phyloP scores from a whole-genome alignment of 2,888 invertebrate species.

The Griposia aprilina region DNA sequence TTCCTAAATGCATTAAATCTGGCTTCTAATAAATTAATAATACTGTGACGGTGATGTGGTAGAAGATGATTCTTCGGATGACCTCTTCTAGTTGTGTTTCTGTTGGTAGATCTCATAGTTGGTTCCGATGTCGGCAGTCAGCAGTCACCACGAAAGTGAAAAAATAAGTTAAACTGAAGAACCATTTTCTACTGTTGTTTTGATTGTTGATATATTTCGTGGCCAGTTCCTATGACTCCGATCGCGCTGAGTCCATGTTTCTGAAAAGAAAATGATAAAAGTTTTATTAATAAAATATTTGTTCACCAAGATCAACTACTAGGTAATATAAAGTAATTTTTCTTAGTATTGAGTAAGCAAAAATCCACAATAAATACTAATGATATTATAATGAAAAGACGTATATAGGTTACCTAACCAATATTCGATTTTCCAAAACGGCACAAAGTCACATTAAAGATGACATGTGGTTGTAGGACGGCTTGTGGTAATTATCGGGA shows the following conservation, averaged over 20 bases:
- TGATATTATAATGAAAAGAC: too few species aligned
- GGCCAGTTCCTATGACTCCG: conserved; percentile 67
- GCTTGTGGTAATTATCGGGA: too few species aligned
- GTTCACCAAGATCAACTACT: background rate
- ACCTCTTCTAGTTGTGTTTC: conserved; percentile 35
- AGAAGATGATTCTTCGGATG: too few species aligned
- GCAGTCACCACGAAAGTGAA: background rate
- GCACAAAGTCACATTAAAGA: too few species aligned
- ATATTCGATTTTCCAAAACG: too few species aligned
- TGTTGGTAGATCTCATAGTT: conserved; percentile 50
- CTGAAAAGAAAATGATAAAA: conserved; percentile 22
- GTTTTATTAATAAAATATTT: background rate
- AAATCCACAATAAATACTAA: background rate
- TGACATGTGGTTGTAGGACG: too few species aligned
- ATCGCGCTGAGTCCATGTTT: conserved; percentile 66
- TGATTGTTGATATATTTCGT: conserved; percentile 68
- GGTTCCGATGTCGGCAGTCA: conserved; percentile 32
- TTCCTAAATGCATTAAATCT: background rate
- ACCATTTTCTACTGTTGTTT: conserved; percentile 19
- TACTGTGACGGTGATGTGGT: background rate
- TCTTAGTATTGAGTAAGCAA: background rate
- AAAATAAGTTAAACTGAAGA: background rate
- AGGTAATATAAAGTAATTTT: background rate
- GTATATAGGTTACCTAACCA: too few species aligned
- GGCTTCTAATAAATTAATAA: conserved; percentile 6